A percentile compares a stretch with the other conserved stretches of the same genome.
These are phyloP conservation scores for Caenorhabditis elegans DNA, from an alignment of 1,140 invertebrate genomes.

Conservation along the genomic window WBcel235 BX284602.5:6639001-6639500, in stretches of 20 bases:
- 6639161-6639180: no score
- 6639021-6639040: neutral
- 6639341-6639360: slow-evolving; percentile 10
- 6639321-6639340: no score
- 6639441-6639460: slow-evolving; percentile 16
- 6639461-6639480: slow-evolving; percentile 17
- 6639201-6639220: no score
- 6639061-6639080: neutral
- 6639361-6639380: neutral
- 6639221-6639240: no score
- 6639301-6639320: neutral
- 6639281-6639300: no score
- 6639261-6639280: no score
- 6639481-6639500: neutral
- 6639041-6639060: neutral
- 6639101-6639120: no score
- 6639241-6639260: no score
- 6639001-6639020: neutral
- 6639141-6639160: no score
- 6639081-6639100: no score
- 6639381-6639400: neutral
- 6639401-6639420: slow-evolving; percentile 4
- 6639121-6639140: no score
- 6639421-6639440: slow-evolving; percentile 4
- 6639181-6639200: no score